Evolutionary conservation across 2,888 invertebrate genomes (phyloP).

Genomic region (Nowickia ferox): DNA sequence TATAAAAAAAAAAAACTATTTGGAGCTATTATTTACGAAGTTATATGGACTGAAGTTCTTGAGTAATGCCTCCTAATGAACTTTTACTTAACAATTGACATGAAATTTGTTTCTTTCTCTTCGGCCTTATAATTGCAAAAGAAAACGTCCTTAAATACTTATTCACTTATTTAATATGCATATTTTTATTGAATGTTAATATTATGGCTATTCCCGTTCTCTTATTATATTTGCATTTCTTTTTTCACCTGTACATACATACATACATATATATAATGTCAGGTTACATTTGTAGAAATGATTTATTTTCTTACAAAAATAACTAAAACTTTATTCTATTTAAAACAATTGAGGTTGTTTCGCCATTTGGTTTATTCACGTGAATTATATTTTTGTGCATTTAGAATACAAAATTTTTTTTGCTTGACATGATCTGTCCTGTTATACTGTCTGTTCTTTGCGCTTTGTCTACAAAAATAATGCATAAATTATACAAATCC

Average conservation of each 20-base stretch:
- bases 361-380: conserved; percentile 58
- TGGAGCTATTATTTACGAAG: too few species aligned
- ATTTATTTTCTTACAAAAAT: background rate
- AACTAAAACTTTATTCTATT: conserved; percentile 23
- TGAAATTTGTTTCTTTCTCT: too few species aligned
- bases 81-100: too few species aligned
- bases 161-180: too few species aligned
- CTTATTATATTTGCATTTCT: background rate
- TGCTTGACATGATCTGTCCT: conserved; percentile 67
- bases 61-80: too few species aligned
- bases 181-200: background rate
- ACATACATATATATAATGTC: too few species aligned
- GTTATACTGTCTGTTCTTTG: conserved; percentile 66
- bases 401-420: conserved; percentile 39
- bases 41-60: too few species aligned
- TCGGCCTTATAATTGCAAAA: too few species aligned
- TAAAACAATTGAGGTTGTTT: conserved; percentile 47
- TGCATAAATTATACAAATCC: conserved; percentile 71
- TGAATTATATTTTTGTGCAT: conserved; percentile 34
- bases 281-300: background rate
- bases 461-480: conserved; percentile 72
- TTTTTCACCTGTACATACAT: background rate
- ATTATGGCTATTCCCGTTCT: background rate
- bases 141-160: too few species aligned
- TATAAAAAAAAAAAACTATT: too few species aligned